These are phyloP conservation scores for Lutraria lutraria DNA, from an alignment of 2,888 invertebrate species.

Conservation along the genomic window DNA sequence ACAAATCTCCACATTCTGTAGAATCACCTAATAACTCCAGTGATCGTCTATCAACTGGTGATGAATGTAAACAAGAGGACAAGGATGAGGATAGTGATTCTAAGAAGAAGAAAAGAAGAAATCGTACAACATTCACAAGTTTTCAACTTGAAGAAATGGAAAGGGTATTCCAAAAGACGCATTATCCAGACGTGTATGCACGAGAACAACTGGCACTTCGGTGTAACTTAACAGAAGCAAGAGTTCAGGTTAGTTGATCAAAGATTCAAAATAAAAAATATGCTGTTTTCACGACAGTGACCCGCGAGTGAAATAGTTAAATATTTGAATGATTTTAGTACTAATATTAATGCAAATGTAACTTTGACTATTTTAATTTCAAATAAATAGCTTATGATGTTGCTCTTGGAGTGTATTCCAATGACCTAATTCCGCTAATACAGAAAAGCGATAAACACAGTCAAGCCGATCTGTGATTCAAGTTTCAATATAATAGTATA, in stretches of 20 bases:
- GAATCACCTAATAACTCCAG: slow-evolving; percentile 63
- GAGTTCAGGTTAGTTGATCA: slow-evolving; percentile 84
- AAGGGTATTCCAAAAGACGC: slow-evolving; percentile 86
- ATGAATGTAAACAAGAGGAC: slow-evolving; percentile 59
- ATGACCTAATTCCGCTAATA: no score
- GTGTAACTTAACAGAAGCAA: slow-evolving; percentile 86
- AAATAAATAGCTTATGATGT: no score
- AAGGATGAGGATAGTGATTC: slow-evolving; percentile 66
- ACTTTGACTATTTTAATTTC: no score
- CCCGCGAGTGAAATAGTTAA: no score
- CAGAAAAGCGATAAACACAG: no score
- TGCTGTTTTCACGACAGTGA: no score
- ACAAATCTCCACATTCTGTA: slow-evolving; percentile 52
- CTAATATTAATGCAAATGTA: no score
- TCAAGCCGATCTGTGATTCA: no score
- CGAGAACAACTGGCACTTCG: slow-evolving; percentile 86
- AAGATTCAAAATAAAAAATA: neutral
- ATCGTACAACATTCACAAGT: slow-evolving; percentile 87
- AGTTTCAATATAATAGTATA: no score
- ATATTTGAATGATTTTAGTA: no score
- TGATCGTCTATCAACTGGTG: slow-evolving; percentile 59
- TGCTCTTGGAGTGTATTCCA: no score
- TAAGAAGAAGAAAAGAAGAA: slow-evolving; percentile 86
- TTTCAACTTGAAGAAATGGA: slow-evolving; percentile 87
- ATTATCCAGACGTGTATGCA: slow-evolving; percentile 87